Conservation (phyloP, 2,888 invertebrate species). For the Drosophila neutralis region DNA sequence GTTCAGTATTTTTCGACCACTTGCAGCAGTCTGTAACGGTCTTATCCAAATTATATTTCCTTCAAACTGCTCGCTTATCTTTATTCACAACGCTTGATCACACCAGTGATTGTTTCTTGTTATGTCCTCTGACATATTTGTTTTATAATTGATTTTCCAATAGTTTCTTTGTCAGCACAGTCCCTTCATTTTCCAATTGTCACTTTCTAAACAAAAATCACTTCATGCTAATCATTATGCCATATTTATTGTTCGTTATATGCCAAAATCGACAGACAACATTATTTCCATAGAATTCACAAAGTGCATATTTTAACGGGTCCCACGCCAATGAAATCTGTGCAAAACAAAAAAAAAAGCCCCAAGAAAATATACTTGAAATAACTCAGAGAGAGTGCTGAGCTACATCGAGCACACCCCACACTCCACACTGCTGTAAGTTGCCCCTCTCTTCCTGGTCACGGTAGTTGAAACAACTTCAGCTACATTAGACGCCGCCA, state of each 20-base stretch:
- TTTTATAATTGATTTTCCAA: not conserved
- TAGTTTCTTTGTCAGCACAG: too few species aligned
- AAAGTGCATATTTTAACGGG: slow-evolving; percentile 31
- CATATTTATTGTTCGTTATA: slow-evolving; percentile 2
- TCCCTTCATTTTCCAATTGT: not conserved
- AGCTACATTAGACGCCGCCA: slow-evolving; percentile 73
- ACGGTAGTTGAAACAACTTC: slow-evolving; percentile 50
- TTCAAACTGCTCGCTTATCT: too few species aligned
- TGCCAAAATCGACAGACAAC: slow-evolving; percentile 10
- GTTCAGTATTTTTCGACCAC: too few species aligned
- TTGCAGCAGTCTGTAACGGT: too few species aligned
- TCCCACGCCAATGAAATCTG: slow-evolving; percentile 28
- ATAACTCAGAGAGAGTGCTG: slow-evolving; percentile 51
- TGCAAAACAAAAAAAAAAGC: slow-evolving; percentile 1
- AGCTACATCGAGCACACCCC: slow-evolving; percentile 9
- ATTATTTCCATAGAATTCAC: slow-evolving; percentile 9
- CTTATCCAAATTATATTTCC: too few species aligned
- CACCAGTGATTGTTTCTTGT: not conserved
- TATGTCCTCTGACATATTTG: not conserved
- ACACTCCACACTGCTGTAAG: not conserved
- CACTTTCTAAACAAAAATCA: not conserved
- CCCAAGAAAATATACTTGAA: slow-evolving; percentile 21
- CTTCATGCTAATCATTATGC: slow-evolving; percentile 1
- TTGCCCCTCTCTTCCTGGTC: not conserved
- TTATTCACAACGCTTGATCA: too few species aligned